A percentile compares a stretch with the other conserved stretches of the same genome.
These are phyloP conservation scores for Pseudocheirus occidentalis DNA, from an alignment of 2,797 vertebrate genomes.

Conservation along the genomic window DNA sequence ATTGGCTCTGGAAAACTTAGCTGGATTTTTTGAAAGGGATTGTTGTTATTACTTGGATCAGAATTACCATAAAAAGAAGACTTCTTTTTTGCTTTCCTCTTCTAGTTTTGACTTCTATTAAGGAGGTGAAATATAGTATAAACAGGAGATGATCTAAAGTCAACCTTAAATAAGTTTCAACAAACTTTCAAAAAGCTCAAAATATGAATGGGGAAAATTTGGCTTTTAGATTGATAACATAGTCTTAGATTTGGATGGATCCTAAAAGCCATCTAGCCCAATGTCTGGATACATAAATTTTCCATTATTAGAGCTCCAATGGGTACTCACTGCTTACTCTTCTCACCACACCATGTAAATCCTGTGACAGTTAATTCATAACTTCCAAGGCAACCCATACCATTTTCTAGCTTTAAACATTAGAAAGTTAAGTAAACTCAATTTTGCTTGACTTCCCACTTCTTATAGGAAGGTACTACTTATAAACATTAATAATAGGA, in stretches of 20 bases:
- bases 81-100: neutral
- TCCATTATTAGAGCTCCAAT: neutral
- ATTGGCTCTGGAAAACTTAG: constrained; percentile 13
- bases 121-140: neutral
- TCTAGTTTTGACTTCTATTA: neutral
- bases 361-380: neutral
- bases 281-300: neutral
- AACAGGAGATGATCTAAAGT: neutral
- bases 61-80: constrained; percentile 21
- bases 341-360: neutral
- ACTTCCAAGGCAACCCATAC: neutral
- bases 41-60: constrained; percentile 11
- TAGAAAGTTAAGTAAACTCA: neutral
- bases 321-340: neutral
- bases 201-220: neutral
- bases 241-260: neutral
- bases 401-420: neutral
- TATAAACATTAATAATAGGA: neutral
- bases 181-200: neutral
- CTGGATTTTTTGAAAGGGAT: constrained; percentile 10
- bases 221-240: neutral
- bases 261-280: neutral
- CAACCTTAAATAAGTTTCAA: neutral
- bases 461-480: neutral
- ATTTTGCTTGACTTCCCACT: neutral